phyloP scores from a whole-genome alignment of 1,140 invertebrate species.

The Drosophila kohkoa region DNA sequence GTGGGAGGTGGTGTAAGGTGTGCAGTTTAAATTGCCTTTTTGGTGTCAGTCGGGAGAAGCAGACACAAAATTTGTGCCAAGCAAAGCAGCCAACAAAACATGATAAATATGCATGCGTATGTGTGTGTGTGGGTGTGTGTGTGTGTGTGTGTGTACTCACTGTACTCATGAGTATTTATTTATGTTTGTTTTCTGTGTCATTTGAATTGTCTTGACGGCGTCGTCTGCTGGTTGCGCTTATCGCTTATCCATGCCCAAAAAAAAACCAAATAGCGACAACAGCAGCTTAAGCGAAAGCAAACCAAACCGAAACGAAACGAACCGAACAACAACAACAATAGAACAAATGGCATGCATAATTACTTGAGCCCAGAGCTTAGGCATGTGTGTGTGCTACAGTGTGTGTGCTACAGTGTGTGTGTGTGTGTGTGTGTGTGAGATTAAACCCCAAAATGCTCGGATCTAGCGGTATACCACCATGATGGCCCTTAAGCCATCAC shows the following conservation, averaged over 20 bases:
- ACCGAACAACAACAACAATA: slow-evolving; percentile 22
- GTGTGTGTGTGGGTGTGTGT: slow-evolving; percentile 8
- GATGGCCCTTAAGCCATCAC: slow-evolving; percentile 45
- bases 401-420: slow-evolving; percentile 45
- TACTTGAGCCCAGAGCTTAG: slow-evolving; percentile 58
- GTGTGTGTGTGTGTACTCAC: not conserved
- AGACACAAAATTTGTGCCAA: slow-evolving; percentile 59
- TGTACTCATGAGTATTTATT: slow-evolving; percentile 37
- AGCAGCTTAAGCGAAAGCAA: not conserved
- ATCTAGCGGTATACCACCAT: slow-evolving; percentile 35
- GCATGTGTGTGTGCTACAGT: not conserved
- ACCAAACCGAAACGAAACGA: too few relatives aligned
- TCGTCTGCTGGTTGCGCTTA: slow-evolving; percentile 53
- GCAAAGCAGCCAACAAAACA: slow-evolving; percentile 40
- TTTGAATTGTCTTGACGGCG: slow-evolving; percentile 46
- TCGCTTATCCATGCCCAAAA: slow-evolving; percentile 51
- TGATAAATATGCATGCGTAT: slow-evolving; percentile 66
- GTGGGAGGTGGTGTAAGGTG: slow-evolving; percentile 23
- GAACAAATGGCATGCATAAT: slow-evolving; percentile 69
- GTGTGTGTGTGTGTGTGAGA: slow-evolving; percentile 55
- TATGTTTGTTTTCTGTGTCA: slow-evolving; percentile 49
- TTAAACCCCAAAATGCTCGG: slow-evolving; percentile 50
- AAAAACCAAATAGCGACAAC: not conserved
- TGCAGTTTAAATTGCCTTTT: slow-evolving; percentile 72
- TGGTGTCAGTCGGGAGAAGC: slow-evolving; percentile 52